A percentile compares a stretch with the other conserved stretches of the same genome.
Evolutionary conservation across 2,888 invertebrate genomes (phyloP).

Genomic region (Teleiodes luculella): DNA sequence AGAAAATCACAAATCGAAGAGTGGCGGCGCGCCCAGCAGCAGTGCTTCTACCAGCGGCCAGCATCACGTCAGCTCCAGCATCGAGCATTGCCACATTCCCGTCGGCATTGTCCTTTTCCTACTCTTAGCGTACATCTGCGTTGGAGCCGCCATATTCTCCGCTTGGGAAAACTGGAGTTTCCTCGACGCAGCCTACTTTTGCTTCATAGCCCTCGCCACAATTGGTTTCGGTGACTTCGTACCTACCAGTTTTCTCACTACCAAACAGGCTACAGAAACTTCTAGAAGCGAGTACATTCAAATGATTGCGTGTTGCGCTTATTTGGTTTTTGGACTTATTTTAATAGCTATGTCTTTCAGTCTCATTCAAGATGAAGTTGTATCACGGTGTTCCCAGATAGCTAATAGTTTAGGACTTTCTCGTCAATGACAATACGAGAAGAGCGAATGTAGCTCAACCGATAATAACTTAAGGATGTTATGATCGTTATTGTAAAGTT

Average conservation of each 20-base stretch:
- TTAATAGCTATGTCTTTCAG: constrained; percentile 92
- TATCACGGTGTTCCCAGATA: constrained; percentile 84
- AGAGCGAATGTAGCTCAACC: constrained; percentile 71
- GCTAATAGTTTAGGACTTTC: constrained; percentile 84
- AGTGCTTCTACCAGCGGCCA: constrained; percentile 54
- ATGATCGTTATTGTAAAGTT: constrained; percentile 68
- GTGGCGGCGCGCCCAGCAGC: constrained; percentile 60
- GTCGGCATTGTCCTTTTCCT: constrained; percentile 81
- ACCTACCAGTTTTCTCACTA: constrained; percentile 77
- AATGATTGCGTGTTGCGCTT: constrained; percentile 88
- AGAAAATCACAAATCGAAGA: constrained; percentile 56
- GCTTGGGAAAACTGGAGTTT: constrained; percentile 90
- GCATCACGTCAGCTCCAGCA: constrained; percentile 48
- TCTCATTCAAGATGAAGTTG: constrained; percentile 88
- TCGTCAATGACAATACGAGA: constrained; percentile 78
- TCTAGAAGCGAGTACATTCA: constrained; percentile 81
- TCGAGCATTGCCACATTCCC: constrained; percentile 69
- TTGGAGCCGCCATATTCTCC: constrained; percentile 87
- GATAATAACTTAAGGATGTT: constrained; percentile 71
- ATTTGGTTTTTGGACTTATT: constrained; percentile 87
- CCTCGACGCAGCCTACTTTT: constrained; percentile 90
- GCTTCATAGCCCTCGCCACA: constrained; percentile 90
- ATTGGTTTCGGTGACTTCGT: constrained; percentile 89
- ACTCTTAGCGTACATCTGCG: constrained; percentile 84
- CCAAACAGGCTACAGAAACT: constrained; percentile 62